These are phyloP conservation scores for Caenorhabditis wallacei DNA, from an alignment of 2,888 invertebrate species.

Conservation along the genomic window DNA sequence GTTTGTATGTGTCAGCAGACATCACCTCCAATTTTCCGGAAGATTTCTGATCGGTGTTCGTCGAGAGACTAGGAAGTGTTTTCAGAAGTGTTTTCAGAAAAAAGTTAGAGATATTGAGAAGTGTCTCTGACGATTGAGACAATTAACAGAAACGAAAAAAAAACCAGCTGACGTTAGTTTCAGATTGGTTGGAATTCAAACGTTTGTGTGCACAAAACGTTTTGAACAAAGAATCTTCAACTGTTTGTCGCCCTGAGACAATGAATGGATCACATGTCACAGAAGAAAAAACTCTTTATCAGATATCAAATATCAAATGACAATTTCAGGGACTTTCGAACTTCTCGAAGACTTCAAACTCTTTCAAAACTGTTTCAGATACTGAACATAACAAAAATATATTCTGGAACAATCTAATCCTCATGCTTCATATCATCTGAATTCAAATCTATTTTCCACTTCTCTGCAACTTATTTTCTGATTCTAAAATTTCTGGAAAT, in stretches of 20 bases:
- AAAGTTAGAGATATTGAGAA: slow-evolving; percentile 18
- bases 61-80: slow-evolving; percentile 58
- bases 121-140: slow-evolving; percentile 23
- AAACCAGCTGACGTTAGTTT: slow-evolving; percentile 60
- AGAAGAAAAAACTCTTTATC: slow-evolving; percentile 9
- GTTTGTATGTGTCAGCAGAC: slow-evolving; percentile 43
- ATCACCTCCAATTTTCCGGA: slow-evolving; percentile 41
- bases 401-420: too few relatives aligned
- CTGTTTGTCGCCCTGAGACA: slow-evolving; percentile 14
- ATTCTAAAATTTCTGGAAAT: neutral
- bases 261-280: slow-evolving; percentile 50
- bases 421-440: too few relatives aligned
- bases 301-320: slow-evolving; percentile 17
- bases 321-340: neutral
- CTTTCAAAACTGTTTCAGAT: neutral
- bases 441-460: neutral
- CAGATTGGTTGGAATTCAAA: slow-evolving; percentile 45
- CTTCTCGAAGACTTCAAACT: neutral
- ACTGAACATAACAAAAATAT: neutral
- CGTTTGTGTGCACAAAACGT: slow-evolving; percentile 43
- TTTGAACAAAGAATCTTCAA: slow-evolving; percentile 39
- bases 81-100: slow-evolving; percentile 45
- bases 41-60: slow-evolving; percentile 58
- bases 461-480: neutral
- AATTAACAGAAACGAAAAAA: slow-evolving; percentile 39